Conservation (phyloP, 2,888 invertebrate species). For the Bimastos eiseni region DNA sequence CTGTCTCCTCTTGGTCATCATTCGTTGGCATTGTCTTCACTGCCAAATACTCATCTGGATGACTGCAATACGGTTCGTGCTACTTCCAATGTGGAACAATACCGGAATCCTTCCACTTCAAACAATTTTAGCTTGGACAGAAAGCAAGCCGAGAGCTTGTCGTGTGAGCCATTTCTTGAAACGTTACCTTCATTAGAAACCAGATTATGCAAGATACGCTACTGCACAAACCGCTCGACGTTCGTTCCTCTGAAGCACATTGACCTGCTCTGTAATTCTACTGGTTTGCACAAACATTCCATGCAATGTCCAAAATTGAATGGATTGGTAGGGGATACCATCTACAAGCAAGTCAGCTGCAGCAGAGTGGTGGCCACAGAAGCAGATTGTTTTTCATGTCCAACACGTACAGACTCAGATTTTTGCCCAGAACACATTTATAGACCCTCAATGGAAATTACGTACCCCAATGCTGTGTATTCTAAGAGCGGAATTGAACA, state of each 20-base stretch:
- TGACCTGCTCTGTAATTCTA: not conserved
- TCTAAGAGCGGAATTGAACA: constrained; percentile 2
- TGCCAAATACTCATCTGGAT: constrained; percentile 17
- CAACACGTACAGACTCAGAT: not conserved
- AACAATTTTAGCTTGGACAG: not conserved
- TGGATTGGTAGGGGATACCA: not conserved
- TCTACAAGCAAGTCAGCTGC: not conserved
- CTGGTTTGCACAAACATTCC: constrained; percentile 8
- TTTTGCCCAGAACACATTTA: not conserved
- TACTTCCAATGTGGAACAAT: not conserved
- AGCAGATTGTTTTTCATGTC: not conserved
- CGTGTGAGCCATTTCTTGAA: constrained; percentile 15
- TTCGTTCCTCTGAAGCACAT: not conserved
- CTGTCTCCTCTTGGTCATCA: not conserved
- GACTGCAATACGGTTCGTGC: not conserved
- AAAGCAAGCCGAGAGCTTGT: not conserved
- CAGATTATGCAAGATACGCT: constrained; percentile 7
- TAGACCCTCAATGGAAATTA: not conserved
- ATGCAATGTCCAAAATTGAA: constrained; percentile 1
- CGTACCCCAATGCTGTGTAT: not conserved
- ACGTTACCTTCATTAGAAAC: not conserved
- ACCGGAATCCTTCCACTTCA: not conserved
- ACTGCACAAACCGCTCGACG: not conserved
- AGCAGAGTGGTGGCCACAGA: not conserved
- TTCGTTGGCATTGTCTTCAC: constrained; percentile 4